Evolutionary conservation across 2,888 invertebrate genomes (phyloP).

Genomic region (Ophion obscuratus): DNA sequence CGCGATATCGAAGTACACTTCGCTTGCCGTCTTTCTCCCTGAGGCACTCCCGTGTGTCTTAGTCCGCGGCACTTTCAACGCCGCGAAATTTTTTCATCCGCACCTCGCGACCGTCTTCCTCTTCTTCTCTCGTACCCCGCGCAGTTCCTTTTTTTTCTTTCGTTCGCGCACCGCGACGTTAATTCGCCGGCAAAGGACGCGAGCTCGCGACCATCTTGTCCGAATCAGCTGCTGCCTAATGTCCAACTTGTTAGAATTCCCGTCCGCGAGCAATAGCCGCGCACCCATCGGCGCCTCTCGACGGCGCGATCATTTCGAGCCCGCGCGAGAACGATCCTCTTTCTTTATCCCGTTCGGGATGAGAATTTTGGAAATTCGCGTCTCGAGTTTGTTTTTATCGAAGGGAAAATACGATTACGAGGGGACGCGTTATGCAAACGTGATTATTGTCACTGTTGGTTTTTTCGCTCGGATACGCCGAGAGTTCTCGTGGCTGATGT

Average conservation of each 20-base stretch:
- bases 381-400: background rate
- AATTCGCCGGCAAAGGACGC: slow-evolving; percentile 62
- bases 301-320: background rate
- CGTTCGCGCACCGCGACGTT: background rate
- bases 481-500: slow-evolving; percentile 57
- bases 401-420: too few species aligned
- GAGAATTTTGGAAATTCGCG: background rate
- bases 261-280: background rate
- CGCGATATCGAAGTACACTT: slow-evolving; percentile 7
- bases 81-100: slow-evolving; percentile 7
- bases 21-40: background rate
- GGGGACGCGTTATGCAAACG: background rate
- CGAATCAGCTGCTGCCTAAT: slow-evolving; percentile 74
- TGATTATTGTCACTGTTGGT: slow-evolving; percentile 30
- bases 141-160: background rate
- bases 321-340: background rate
- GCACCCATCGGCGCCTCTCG: background rate
- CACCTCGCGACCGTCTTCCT: background rate
- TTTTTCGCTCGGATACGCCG: slow-evolving; percentile 45
- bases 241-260: slow-evolving; percentile 73
- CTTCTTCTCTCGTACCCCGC: background rate
- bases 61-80: background rate
- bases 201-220: slow-evolving; percentile 76
- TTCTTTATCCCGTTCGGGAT: background rate
- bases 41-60: slow-evolving; percentile 12